Evolutionary conservation across 2,888 invertebrate species (phyloP).

Genomic region (Drosophila limbata): DNA sequence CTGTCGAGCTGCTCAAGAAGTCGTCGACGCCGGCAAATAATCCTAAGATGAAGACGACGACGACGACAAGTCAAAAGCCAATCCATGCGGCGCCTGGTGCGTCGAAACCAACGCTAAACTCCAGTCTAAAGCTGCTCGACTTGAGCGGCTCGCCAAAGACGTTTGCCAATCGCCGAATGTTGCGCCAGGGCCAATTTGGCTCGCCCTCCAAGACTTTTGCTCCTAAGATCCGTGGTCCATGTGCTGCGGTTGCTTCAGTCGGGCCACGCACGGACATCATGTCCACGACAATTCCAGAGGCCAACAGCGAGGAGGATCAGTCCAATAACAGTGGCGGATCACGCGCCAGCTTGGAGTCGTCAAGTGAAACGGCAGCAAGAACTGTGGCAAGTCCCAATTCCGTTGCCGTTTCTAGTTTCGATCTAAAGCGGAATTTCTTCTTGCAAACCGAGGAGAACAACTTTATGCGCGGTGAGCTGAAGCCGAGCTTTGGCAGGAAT

Average conservation of each 20-base stretch:
- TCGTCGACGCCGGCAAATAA: conserved; percentile 60
- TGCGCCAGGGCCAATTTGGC: conserved; percentile 86
- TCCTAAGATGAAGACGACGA: not conserved
- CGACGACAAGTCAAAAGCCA: conserved; percentile 34
- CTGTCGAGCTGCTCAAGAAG: conserved; percentile 92
- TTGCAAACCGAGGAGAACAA: conserved; percentile 85
- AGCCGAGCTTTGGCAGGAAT: conserved; percentile 64
- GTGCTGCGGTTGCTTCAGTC: conserved; percentile 59
- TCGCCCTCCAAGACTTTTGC: conserved; percentile 87
- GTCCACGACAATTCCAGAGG: conserved; percentile 94
- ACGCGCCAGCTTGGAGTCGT: conserved; percentile 85
- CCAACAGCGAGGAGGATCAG: conserved; percentile 90
- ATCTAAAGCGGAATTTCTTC: conserved; percentile 84
- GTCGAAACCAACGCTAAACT: conserved; percentile 73
- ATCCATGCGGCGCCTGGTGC: conserved; percentile 36
- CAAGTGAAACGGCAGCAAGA: conserved; percentile 43
- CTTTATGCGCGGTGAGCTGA: conserved; percentile 85
- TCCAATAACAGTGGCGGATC: conserved; percentile 89
- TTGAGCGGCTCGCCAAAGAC: conserved; percentile 90
- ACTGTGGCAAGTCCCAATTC: conserved; percentile 37
- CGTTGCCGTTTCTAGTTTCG: conserved; percentile 73
- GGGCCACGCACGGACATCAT: conserved; percentile 90
- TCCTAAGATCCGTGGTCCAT: conserved; percentile 88
- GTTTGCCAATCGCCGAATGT: conserved; percentile 88
- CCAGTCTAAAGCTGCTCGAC: conserved; percentile 89